Evolutionary conservation across 2,888 invertebrate genomes (phyloP).

Genomic region (Epinotia demarniana): DNA sequence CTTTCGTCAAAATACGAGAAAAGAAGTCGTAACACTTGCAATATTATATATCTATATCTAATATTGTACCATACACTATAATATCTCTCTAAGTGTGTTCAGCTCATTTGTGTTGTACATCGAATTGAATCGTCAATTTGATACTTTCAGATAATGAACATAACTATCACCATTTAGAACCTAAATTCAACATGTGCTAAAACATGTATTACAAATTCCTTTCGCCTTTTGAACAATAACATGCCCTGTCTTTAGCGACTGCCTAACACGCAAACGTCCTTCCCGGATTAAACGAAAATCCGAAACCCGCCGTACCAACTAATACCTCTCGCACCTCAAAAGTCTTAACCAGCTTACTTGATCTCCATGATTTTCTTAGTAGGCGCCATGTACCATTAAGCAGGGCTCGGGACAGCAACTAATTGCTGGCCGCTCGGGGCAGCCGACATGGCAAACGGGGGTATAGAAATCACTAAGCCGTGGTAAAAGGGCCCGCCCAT

Average conservation of each 20-base stretch:
- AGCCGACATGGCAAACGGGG: slow-evolving; percentile 47
- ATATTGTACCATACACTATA: too few relatives aligned
- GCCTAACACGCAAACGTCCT: neutral
- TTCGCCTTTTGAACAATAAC: neutral
- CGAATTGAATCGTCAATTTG: neutral
- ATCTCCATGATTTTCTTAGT: slow-evolving; percentile 39
- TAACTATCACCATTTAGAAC: neutral
- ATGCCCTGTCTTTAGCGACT: neutral
- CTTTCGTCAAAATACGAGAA: neutral
- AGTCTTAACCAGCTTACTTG: slow-evolving; percentile 20
- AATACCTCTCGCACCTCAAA: slow-evolving; percentile 23
- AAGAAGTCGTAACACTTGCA: neutral
- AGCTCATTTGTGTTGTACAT: neutral
- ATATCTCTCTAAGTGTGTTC: too few relatives aligned
- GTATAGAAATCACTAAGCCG: slow-evolving; percentile 53
- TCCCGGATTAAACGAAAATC: slow-evolving; percentile 6
- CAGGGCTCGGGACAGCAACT: slow-evolving; percentile 39
- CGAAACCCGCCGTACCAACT: neutral
- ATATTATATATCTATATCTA: neutral
- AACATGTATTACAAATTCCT: too few relatives aligned
- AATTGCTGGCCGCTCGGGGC: slow-evolving; percentile 48
- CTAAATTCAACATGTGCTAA: too few relatives aligned
- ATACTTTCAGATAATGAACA: neutral
- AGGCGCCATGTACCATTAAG: slow-evolving; percentile 27
- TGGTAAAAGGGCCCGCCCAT: slow-evolving; percentile 51